Evolutionary conservation across 2,888 invertebrate species (phyloP), one percentile per base, ranked within the genome.

Genomic region (Hyles lineata): DNA sequence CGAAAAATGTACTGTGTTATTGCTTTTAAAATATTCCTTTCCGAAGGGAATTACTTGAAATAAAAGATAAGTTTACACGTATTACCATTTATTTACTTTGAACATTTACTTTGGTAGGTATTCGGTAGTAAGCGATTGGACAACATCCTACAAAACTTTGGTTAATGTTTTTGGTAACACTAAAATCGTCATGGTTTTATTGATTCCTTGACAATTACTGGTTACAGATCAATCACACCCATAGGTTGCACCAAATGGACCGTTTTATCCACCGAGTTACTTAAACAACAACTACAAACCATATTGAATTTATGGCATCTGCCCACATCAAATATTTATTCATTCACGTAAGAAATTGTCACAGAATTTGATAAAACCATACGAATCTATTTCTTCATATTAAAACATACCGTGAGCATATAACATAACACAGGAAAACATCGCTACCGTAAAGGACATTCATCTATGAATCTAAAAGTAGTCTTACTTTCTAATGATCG

Each of bases 101-200:
- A 79, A 77, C 76, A 78, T 76, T 76, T 77, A 82, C 78, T 79
- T 84, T 82, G 79, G 83, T 83, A 83, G 75, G 76, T 78, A 79
- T 21, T 67, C 67, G 23, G 75, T 78, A 75, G 76, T 76, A 82
- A 82, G 79, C 77, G 74, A 74, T 76, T 77, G 78, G 76, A 78
- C 73, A 80, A 79, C 72, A 76, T 76, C 74, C 74, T 76, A 79
- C 62, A 63, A 78, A 76, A 72, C 74, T 78, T 76, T 76, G 74
- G 76, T 76, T 67, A 70, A 70, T 35, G 73, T 74, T 72, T 74
- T 75, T 74, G 72, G 58, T 58, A 72, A 79, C 69, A 75, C 72
- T 72, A 61, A 78, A 73, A 75, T 72, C 69, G 43, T 17, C 50
- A 50, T 25, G 23, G 23, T 67, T 67, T 63, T 67, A 67, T 23